Percentiles rank a stretch among this genome's conserved stretches.
Conservation (phyloP, 2,113 vertebrate species). For the Regulus satrapa region DNA sequence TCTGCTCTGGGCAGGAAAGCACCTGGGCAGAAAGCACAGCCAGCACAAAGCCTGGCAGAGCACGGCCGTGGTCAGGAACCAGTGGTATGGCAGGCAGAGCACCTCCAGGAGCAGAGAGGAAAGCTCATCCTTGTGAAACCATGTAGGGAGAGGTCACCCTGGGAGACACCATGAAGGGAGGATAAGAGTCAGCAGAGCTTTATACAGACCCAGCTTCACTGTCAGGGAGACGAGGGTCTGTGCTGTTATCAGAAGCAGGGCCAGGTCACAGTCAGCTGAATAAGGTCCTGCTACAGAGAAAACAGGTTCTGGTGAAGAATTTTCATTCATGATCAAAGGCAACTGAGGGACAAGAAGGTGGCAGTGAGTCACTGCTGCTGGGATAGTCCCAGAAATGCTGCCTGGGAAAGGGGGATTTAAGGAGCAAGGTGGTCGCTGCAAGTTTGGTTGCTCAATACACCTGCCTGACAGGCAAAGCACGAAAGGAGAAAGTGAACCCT, state of each 20-base stretch:
- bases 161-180: neutral
- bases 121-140: neutral
- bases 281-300: neutral
- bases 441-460: neutral
- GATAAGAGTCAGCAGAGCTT: neutral
- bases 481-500: neutral
- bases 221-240: neutral
- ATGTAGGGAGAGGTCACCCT: neutral
- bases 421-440: neutral
- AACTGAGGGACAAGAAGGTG: neutral
- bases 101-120: neutral
- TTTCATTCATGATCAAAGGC: neutral
- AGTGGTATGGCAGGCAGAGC: neutral
- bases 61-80: accelerated
- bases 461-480: neutral
- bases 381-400: neutral
- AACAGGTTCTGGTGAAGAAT: neutral
- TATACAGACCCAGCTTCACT: neutral
- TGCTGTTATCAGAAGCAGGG: neutral
- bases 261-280: neutral
- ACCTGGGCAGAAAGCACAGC: neutral
- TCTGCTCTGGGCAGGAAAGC: neutral
- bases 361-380: neutral
- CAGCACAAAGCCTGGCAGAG: neutral
- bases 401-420: neutral